Evolutionary conservation across 1,140 invertebrate genomes (phyloP).

Genomic region (Linepithema humile): DNA sequence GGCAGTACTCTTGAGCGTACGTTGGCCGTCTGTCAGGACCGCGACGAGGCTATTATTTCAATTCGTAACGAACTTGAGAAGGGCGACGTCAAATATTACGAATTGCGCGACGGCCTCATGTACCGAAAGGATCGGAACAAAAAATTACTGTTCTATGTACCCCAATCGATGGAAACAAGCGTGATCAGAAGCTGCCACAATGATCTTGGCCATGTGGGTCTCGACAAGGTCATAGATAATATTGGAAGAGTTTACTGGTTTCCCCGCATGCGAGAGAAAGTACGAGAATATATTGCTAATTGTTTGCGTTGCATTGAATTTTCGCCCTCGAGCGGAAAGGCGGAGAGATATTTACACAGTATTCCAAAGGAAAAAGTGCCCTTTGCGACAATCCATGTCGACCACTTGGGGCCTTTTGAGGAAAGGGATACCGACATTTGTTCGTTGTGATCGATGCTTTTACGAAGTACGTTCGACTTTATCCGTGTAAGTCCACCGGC

Average conservation of each 20-base stretch:
- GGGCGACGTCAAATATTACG: background rate
- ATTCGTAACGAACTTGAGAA: background rate
- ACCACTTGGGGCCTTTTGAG: background rate
- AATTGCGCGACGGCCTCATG: background rate
- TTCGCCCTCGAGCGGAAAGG: conserved; percentile 67
- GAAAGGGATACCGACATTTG: background rate
- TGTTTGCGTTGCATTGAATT: conserved; percentile 75
- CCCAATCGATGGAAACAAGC: background rate
- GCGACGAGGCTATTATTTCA: background rate
- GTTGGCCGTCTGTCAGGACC: background rate
- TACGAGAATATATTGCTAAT: conserved; percentile 65
- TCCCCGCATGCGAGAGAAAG: conserved; percentile 69
- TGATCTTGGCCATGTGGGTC: conserved; percentile 62
- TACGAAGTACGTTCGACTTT: conserved; percentile 18
- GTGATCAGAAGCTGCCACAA: background rate
- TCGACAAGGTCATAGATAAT: conserved; percentile 64
- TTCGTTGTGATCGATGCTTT: background rate
- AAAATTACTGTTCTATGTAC: background rate
- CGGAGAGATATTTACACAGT: conserved; percentile 32
- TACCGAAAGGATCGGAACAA: background rate
- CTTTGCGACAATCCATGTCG: background rate
- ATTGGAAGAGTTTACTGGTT: conserved; percentile 74
- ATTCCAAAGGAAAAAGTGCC: background rate
- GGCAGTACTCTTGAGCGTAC: background rate
- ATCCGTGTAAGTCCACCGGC: background rate